A percentile compares a stretch with the other conserved stretches of the same genome.
phyloP scores from a whole-genome alignment of 2,888 invertebrate genomes.

The Lacanobia oleracea region DNA sequence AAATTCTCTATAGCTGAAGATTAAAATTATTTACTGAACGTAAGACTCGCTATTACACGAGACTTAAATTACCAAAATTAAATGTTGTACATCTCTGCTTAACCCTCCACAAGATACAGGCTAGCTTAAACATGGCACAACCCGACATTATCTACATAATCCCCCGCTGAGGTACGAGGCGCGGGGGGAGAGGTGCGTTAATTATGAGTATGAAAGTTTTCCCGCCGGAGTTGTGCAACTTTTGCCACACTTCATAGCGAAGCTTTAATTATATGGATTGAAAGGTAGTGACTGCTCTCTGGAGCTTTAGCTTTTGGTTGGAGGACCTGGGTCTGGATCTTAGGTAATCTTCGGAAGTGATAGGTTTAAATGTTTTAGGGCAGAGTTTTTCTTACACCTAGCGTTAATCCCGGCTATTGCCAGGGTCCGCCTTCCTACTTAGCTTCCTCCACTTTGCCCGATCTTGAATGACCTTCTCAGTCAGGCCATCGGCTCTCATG shows the following conservation, averaged over 20 bases:
- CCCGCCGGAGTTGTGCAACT: constrained; percentile 27
- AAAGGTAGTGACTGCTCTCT: constrained; percentile 22
- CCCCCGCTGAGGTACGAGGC: neutral
- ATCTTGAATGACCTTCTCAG: too few relatives aligned
- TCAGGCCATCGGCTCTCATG: too few relatives aligned
- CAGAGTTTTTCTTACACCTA: too few relatives aligned
- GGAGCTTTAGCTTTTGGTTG: constrained; percentile 4
- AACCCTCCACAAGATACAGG: constrained; percentile 13
- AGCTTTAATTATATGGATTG: constrained; percentile 59
- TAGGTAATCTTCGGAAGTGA: constrained; percentile 12
- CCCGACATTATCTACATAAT: constrained; percentile 40
- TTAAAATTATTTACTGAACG: neutral
- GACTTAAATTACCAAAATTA: constrained; percentile 5
- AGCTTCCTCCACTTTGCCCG: too few relatives aligned
- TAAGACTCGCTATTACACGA: neutral
- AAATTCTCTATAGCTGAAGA: neutral
- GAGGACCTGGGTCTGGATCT: neutral
- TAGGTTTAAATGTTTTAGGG: neutral
- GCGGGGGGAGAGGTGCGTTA: constrained; percentile 35
- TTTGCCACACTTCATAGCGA: constrained; percentile 49
- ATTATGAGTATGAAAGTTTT: constrained; percentile 63
- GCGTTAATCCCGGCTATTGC: too few relatives aligned
- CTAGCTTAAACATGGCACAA: constrained; percentile 31
- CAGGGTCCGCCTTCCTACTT: too few relatives aligned
- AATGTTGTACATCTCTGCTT: constrained; percentile 6